phyloP scores from a whole-genome alignment of 2,888 invertebrate genomes.

The Stegophylla sp. region DNA sequence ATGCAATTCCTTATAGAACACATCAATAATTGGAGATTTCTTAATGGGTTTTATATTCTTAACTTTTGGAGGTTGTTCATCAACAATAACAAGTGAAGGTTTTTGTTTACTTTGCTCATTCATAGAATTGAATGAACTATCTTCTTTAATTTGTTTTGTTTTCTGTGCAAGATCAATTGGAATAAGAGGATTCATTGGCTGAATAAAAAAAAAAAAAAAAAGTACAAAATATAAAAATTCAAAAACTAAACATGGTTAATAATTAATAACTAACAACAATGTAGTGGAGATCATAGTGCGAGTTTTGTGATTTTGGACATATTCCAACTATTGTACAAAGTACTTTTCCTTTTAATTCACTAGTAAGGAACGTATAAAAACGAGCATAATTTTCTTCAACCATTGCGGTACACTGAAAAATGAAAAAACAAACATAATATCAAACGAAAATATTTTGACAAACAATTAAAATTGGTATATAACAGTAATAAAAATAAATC shows the following conservation, averaged over 20 bases:
- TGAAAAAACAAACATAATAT: conserved; percentile 32
- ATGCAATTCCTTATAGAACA: conserved; percentile 40
- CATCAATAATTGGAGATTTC: conserved; percentile 63
- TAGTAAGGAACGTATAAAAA: conserved; percentile 75
- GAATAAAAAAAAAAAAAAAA: background rate
- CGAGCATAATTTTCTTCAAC: conserved; percentile 80
- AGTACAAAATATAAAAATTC: background rate
- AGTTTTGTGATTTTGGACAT: conserved; percentile 67
- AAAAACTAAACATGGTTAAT: conserved; percentile 14
- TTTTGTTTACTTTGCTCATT: conserved; percentile 1
- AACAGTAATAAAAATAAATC: too few species aligned
- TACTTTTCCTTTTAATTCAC: conserved; percentile 74
- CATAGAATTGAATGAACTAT: background rate
- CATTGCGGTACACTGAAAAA: conserved; percentile 72
- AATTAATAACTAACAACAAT: conserved; percentile 62
- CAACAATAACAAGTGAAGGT: background rate
- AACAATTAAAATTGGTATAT: conserved; percentile 20
- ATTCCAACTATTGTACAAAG: conserved; percentile 77
- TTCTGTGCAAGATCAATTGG: conserved; percentile 31
- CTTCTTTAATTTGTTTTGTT: background rate
- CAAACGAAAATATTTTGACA: conserved; percentile 9
- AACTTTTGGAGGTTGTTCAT: conserved; percentile 44
- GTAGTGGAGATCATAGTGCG: conserved; percentile 1
- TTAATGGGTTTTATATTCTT: conserved; percentile 12
- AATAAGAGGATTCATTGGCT: conserved; percentile 41